These are phyloP conservation scores for Halichoeres trimaculatus DNA, from an alignment of 2,113 vertebrate genomes.

Conservation along the genomic window DNA sequence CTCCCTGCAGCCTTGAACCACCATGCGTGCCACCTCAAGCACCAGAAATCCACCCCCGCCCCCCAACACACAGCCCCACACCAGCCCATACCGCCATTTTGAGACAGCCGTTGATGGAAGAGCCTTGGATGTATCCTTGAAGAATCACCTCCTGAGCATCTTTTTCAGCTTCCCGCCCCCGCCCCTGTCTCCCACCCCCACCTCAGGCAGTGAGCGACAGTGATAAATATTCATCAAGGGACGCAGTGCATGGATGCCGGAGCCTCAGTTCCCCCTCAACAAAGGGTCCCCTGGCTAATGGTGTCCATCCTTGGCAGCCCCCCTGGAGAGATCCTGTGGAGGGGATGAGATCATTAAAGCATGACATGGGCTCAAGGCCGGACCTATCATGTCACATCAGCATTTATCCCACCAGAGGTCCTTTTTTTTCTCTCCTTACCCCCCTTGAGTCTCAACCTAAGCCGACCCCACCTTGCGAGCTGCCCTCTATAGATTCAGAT, in stretches of 20 bases:
- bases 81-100: constrained; percentile 75
- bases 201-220: constrained; percentile 64
- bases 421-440: not conserved
- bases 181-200: constrained; percentile 59
- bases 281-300: constrained; percentile 75
- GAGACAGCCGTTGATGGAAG: constrained; percentile 74
- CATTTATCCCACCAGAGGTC: constrained; percentile 60
- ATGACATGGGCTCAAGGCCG: constrained; percentile 64
- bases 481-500: constrained; percentile 59
- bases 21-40: constrained; percentile 66
- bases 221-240: constrained; percentile 78
- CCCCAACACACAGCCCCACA: constrained; percentile 28
- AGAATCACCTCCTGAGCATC: constrained; percentile 79
- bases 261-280: constrained; percentile 66
- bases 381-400: constrained; percentile 72
- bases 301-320: constrained; percentile 73
- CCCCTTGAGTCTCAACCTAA: constrained; percentile 50
- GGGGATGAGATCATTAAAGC: constrained; percentile 76
- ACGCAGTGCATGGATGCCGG: constrained; percentile 50
- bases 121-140: constrained; percentile 79
- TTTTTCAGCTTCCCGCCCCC: constrained; percentile 69
- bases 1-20: constrained; percentile 66
- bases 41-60: constrained; percentile 45
- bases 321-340: constrained; percentile 60
- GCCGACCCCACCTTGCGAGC: constrained; percentile 36